Evolutionary conservation across 2,113 vertebrate species (phyloP), one percentile per base, ranked within the genome.

Genomic region (Dipodomys stephensi): DNA sequence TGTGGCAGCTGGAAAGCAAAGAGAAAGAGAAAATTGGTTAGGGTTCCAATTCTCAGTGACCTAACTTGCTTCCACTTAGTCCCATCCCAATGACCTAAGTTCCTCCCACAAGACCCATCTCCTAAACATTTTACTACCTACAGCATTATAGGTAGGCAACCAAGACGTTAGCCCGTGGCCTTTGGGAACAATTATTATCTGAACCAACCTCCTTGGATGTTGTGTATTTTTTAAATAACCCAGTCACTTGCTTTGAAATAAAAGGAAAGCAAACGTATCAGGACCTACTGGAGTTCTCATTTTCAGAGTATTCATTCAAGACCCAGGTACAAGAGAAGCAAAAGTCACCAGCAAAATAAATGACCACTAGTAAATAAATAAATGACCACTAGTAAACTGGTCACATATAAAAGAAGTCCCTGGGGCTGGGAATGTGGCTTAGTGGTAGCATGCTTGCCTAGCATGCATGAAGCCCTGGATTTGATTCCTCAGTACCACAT

Each of bases 341-440:
- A 88, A 90, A 83, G 18, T 88, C 53, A n/a, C 80, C 67, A 28
- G 22, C 30, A 90, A 83, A 87, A 8, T 73, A 57, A 90, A 79
- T 80, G 53, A 44, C 25, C 83, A 57, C 53, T 64, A 68, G 78
- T 53, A 78, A 93, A 83, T n/a, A 83, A 87, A 8, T 73, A 57
- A 90, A 79, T 80, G 53, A 44, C 25, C 83, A 57, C 53, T 64
- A 68, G 78, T 53, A 78, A 93, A 83, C 60, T 27, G 10, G 11
- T 13, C 67, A 79, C 30, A 77, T 73, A 67, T 49, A 87, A 91
- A 92, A 62, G 35, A 10, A 84, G 49, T 49, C 49, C 49, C 49
- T 12, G 12, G 53, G 4, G 53, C 53, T 57, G 53, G 53, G 15
- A 57, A 18, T 18, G 15, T 57, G 53, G 53, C 53, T 18, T 57